Conservation (phyloP, 2,797 vertebrate species). For the Micropoecilia bifurca region DNA sequence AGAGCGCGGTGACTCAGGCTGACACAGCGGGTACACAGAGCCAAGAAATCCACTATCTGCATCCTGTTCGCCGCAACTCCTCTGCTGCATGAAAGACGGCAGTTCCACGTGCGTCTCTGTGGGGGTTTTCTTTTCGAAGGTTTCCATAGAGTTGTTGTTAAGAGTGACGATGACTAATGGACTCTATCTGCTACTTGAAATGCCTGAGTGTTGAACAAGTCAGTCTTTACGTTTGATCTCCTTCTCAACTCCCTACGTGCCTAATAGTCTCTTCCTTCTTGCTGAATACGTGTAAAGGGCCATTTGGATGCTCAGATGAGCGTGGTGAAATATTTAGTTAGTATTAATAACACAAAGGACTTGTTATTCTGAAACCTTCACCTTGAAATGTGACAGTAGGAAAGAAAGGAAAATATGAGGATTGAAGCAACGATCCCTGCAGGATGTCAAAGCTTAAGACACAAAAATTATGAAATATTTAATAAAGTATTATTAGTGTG, state of each 20-base stretch:
- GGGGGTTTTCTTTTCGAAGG: constrained; percentile 22
- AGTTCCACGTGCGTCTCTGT: constrained; percentile 42
- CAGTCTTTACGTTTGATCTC: constrained; percentile 29
- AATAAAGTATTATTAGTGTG: constrained; percentile 34
- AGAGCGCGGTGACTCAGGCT: constrained; percentile 72
- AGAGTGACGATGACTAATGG: constrained; percentile 25
- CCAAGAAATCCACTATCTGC: constrained; percentile 41
- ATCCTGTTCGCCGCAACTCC: constrained; percentile 43
- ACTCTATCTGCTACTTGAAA: constrained; percentile 13
- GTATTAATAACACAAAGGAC: constrained; percentile 26
- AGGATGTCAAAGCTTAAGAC: constrained; percentile 15
- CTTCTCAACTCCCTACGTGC: neutral
- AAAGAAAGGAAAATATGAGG: constrained; percentile 4
- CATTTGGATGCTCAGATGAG: constrained; percentile 15
- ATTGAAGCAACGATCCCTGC: constrained; percentile 5
- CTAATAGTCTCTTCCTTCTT: constrained; percentile 11
- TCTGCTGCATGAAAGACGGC: constrained; percentile 31
- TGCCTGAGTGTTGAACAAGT: constrained; percentile 30
- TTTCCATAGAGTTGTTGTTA: constrained; percentile 15
- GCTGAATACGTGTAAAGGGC: constrained; percentile 30
- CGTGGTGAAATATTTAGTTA: constrained; percentile 36
- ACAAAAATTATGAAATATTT: constrained; percentile 22
- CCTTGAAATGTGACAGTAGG: neutral
- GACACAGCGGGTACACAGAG: constrained; percentile 64
- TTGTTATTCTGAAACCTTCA: constrained; percentile 1